Base-by-base conservation (phyloP, 2,113 vertebrate species). In the Raja brachyura region DNA sequence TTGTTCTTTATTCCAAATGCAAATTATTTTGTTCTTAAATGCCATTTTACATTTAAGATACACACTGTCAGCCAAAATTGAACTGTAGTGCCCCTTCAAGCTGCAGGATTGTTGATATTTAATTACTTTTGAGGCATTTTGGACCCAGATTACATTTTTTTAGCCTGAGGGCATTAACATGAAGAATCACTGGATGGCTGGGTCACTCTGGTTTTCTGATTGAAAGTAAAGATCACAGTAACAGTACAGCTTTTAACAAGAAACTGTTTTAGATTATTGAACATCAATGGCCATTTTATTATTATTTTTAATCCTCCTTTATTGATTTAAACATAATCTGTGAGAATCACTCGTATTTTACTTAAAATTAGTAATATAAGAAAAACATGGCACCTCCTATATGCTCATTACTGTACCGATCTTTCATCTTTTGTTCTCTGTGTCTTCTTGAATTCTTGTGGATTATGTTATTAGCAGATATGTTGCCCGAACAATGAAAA, bases 171-270 rank as follows among this genome's bases (percentile, higher is more conserved):
- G 81, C 28, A 59, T 83, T 85, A 59, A 85, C 25, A 85, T 13
- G 10, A 11, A 85, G 59, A 88, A 88, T 88, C 83, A 88, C 59
- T 88, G 31, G 59, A 14, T 88, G 59, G 56, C 59, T 6, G 28
- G 83, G 83, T 33, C 83, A 66, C 59, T 66, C 59, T 16, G 59
- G 61, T 63, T 63, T 31, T 63, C 13, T n/a, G 28, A 88, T n/a
- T 66, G 83, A 88, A 88, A 18, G 59, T 63, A 6, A 63, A 88
- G 13, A 31, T 66, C 59, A 63, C 25, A 85, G 22, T 54, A 79
- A 79, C 48, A 83, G 79, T 83, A 59, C n/a, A 83, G 22, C 48
- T 81, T 54, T 56, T 83, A 83, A 83, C 39, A 83, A 83, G 79
- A 59, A 88, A 88, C 59, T 31, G 28, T 14, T 88, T 88, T 66